Evolutionary conservation across 2,888 invertebrate genomes (phyloP), one percentile per base, ranked within the genome.

Genomic region (Metellina segmentata): DNA sequence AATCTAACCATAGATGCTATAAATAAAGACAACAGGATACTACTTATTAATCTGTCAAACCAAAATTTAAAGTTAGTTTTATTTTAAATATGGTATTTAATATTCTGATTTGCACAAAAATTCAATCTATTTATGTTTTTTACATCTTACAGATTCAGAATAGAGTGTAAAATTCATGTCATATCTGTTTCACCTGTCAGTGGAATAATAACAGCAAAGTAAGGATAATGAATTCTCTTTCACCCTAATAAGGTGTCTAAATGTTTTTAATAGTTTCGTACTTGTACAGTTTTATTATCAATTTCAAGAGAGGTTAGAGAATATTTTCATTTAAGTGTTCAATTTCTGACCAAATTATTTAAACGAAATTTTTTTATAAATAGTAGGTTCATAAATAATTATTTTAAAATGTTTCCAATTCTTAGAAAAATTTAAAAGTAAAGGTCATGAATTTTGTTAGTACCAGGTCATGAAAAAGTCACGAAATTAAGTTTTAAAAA

Each of bases 121-220:
- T 81, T 49, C 11, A 20, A 74, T 75, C 7, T 75, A 5, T 19
- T 20, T 53, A 34, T n/a, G 69, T 85, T 85, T 48, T 72, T 74
- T 49, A 6, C 34, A n/a, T 75, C 16, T 74, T 74, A 48, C n/a
- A 88, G 88, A 51, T 88, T 88, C 81, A 74, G 74, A 81, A 71
- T 75, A 7, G 88, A 88, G 69, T 61, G 61, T 69, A 69, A 81
- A 74, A 69, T 88, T 49, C 74, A 88, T 69, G 74, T 88, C 6
- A 75, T 88, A 61, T 61, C 74, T 7, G 71, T 88, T 19, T 88
- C 88, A 9, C 88, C 88, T 51, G 74, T 88, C 20, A 72, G 71
- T 70, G 81, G 81, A 75, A 81, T 81, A 53, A 52, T 88, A 19
- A 34, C 81, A 9, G 74, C 81, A 5, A 88, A 81, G 88, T 88